Conservation (phyloP, 2,888 invertebrate genomes). For the Druceiella hillmani region DNA sequence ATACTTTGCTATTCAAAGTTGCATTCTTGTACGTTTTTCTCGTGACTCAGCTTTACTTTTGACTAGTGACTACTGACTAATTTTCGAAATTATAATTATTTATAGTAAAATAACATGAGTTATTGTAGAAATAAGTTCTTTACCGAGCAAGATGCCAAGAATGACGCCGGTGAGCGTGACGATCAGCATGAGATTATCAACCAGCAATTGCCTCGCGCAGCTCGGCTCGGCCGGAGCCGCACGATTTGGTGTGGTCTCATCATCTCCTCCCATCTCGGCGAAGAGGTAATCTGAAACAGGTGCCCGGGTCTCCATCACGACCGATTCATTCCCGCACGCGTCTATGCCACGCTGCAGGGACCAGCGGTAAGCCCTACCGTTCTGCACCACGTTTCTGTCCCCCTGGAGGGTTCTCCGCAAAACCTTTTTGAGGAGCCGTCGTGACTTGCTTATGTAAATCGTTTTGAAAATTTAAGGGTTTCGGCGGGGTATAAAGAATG, state of each 20-base stretch:
- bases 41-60: too few relatives aligned
- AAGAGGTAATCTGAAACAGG: constrained; percentile 76
- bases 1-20: constrained; percentile 6
- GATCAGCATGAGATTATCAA: constrained; percentile 72
- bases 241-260: constrained; percentile 56
- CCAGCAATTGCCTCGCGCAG: constrained; percentile 62
- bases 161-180: constrained; percentile 76
- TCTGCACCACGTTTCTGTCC: constrained; percentile 3
- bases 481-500: constrained; percentile 1
- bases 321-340: constrained; percentile 13
- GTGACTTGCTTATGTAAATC: constrained; percentile 16
- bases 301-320: constrained; percentile 59
- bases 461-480: constrained; percentile 4
- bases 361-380: constrained; percentile 18
- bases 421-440: constrained; percentile 19
- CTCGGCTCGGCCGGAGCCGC: constrained; percentile 61
- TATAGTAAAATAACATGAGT: too few relatives aligned
- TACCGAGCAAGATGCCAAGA: constrained; percentile 68
- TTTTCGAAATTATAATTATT: too few relatives aligned
- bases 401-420: constrained; percentile 19
- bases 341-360: constrained; percentile 25
- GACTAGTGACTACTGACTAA: too few relatives aligned
- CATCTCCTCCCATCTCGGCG: constrained; percentile 64
- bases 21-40: too few relatives aligned
- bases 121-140: constrained; percentile 27